phyloP scores from a whole-genome alignment of 2,888 invertebrate genomes.

The Netelia melanura region DNA sequence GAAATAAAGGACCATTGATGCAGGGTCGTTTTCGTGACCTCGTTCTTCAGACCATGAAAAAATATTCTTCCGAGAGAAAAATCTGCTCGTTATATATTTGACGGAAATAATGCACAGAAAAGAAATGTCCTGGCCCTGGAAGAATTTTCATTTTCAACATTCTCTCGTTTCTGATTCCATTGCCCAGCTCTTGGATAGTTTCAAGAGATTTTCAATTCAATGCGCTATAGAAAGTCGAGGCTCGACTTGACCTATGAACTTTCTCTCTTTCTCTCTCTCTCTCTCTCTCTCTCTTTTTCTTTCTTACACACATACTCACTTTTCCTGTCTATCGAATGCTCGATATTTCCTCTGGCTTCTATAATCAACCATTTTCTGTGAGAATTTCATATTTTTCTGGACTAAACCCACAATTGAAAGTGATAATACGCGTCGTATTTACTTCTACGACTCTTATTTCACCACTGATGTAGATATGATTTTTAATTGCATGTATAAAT shows the following conservation, averaged over 20 bases:
- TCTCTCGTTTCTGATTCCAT: slow-evolving; percentile 15
- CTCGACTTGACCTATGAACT: slow-evolving; percentile 70
- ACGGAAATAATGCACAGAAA: no score
- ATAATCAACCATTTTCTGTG: slow-evolving; percentile 58
- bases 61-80: background rate
- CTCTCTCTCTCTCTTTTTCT: slow-evolving; percentile 15
- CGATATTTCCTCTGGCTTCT: slow-evolving; percentile 68
- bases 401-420: slow-evolving; percentile 41
- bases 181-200: slow-evolving; percentile 16
- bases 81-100: background rate
- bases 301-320: slow-evolving; percentile 52
- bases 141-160: slow-evolving; percentile 55
- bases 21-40: no score
- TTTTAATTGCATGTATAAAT: slow-evolving; percentile 58
- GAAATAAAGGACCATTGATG: no score
- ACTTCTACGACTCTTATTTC: background rate
- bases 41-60: background rate
- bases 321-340: slow-evolving; percentile 55
- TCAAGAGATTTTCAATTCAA: slow-evolving; percentile 72
- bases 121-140: slow-evolving; percentile 8
- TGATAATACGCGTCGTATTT: slow-evolving; percentile 44
- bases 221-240: slow-evolving; percentile 61
- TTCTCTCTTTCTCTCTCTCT: slow-evolving; percentile 29
- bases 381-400: slow-evolving; percentile 53
- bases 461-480: slow-evolving; percentile 20